Evolutionary conservation across 2,888 invertebrate species (phyloP), one percentile per base, ranked within the genome.

Genomic region (Thecocarcelia acutangulata): DNA sequence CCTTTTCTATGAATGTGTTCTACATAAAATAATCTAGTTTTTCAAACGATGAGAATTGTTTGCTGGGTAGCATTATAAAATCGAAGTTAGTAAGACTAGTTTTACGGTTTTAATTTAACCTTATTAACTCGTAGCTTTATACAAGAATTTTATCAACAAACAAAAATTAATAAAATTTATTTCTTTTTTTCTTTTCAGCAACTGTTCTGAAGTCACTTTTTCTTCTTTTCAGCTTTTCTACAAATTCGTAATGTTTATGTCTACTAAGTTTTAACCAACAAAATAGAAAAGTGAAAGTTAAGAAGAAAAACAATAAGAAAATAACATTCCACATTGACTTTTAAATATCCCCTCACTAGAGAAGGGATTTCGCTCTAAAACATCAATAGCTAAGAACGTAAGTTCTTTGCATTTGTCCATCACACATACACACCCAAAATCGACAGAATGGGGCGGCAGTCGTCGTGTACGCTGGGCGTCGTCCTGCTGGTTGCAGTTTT

Each of bases 401-500:
- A 59, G 69, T 78, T 75, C 59, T 78, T 69, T 21, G 13, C 64
- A 54, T 33, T 73, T 24, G 75, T 15, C 75, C 80, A 73, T 44
- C 40, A 72, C 44, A 78, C 33, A 66, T 42, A 66, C 72, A 81
- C 70, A 56, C 52, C 61, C 42, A 69, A 69, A 61, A 56, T 69
- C 37, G 69, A 77, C 78, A 88, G 86, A 85, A 90, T 90, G 90
- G 85, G 90, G 87, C 90, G 90, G 88, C 90, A 87, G 86, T 87
- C 86, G 85, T 88, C 78, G 70, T 73, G 87, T 84, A 87, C 89
- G 86, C 87, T 90, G 87, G 88, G 90, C 88, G 88, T 90, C 87
- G 87, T 90, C 87, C 86, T 90, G 84, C 73, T 89, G 85, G 86
- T 88, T 84, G 87, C 87, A 79, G 84, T 87, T 84, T 84, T 90